Evolutionary conservation across 2,113 vertebrate species (phyloP).

Genomic region (Chaetorhynchus papuensis): DNA sequence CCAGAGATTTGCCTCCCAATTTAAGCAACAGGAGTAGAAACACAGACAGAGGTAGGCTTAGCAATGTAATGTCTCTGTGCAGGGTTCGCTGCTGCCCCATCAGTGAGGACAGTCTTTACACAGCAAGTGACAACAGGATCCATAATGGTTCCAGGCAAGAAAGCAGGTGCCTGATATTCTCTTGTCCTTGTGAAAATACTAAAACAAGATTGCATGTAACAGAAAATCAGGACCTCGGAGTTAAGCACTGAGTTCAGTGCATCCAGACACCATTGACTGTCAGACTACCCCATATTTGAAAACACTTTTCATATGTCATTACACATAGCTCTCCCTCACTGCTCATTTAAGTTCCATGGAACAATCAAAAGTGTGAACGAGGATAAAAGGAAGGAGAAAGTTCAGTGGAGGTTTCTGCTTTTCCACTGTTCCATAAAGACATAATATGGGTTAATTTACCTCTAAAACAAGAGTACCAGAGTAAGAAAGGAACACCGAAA

Average conservation of each 20-base stretch:
- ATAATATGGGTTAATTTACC: background rate
- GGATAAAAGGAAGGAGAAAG: background rate
- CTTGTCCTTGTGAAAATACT: rapidly evolving
- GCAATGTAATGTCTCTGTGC: background rate
- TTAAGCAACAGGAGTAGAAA: background rate
- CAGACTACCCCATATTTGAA: background rate
- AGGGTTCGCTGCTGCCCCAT: background rate
- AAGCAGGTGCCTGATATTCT: background rate
- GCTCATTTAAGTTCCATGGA: background rate
- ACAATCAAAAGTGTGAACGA: background rate
- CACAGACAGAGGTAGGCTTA: background rate
- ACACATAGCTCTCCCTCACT: background rate
- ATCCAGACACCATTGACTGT: background rate
- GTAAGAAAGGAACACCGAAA: background rate
- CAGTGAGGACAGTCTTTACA: background rate
- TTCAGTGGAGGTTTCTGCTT: background rate
- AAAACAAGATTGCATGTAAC: background rate
- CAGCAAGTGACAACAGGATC: background rate
- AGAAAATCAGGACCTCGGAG: background rate
- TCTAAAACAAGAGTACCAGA: background rate
- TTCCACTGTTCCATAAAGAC: background rate
- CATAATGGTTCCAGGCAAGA: background rate
- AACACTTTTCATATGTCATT: background rate
- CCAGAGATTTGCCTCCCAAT: background rate
- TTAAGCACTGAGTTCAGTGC: background rate